phyloP scores from a whole-genome alignment of 2,888 invertebrate species.

The Myopa testacea region DNA sequence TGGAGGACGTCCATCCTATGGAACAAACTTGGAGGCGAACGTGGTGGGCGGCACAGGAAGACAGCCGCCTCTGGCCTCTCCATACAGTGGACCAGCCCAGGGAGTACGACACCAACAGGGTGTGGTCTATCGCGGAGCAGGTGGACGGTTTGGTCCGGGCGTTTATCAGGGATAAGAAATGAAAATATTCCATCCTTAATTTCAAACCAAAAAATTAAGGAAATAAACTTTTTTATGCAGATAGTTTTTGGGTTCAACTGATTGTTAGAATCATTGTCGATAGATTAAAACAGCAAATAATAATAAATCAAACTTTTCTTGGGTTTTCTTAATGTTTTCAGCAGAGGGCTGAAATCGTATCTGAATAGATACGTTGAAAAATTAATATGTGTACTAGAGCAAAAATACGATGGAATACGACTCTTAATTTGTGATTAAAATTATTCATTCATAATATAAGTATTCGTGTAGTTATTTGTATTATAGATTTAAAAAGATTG shows the following conservation, averaged over 20 bases:
- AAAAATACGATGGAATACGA: no score
- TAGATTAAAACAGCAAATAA: no score
- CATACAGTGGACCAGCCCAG: not conserved
- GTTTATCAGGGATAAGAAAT: constrained; percentile 14
- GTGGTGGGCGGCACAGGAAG: constrained; percentile 13
- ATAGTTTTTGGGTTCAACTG: not conserved
- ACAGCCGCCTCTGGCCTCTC: not conserved
- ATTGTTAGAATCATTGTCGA: no score
- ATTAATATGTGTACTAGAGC: no score
- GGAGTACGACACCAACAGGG: constrained; percentile 26
- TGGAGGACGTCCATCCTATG: constrained; percentile 49
- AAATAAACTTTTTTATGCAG: not conserved
- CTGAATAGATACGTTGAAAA: no score
- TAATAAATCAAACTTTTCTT: no score
- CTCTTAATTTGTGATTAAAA: no score
- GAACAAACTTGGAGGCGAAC: constrained; percentile 48
- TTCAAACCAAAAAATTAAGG: not conserved
- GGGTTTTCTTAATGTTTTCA: no score
- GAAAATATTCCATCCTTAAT: not conserved
- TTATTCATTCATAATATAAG: no score
- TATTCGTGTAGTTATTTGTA: no score
- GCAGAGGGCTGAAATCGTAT: no score
- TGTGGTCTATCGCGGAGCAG: constrained; percentile 22
- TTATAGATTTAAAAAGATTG: no score
- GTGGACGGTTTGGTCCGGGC: constrained; percentile 15